These are phyloP conservation scores for Chaetogeoica ovagalla DNA, from an alignment of 2,888 invertebrate genomes.

Conservation along the genomic window DNA sequence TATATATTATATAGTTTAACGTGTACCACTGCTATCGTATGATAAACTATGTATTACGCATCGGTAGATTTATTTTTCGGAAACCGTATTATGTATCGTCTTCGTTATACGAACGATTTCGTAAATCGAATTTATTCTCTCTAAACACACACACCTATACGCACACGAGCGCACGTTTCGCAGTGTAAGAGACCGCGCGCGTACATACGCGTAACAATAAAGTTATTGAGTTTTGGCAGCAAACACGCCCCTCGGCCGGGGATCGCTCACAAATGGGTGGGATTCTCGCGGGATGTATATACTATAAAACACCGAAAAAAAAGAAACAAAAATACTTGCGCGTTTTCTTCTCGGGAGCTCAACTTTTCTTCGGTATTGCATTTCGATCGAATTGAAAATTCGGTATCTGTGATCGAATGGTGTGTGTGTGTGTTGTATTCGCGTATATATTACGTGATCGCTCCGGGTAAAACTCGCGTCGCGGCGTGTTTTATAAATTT, in stretches of 20 bases:
- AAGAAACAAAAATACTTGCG: too few species aligned
- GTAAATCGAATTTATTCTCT: constrained; percentile 21
- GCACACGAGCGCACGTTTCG: too few species aligned
- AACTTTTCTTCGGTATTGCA: constrained; percentile 32
- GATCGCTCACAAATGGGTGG: too few species aligned
- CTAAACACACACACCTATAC: constrained; percentile 8
- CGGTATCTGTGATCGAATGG: constrained; percentile 41
- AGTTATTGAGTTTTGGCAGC: constrained; percentile 5
- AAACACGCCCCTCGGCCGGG: background rate
- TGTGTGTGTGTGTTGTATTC: too few species aligned
- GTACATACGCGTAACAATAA: too few species aligned
- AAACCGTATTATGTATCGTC: background rate
- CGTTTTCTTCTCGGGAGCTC: background rate
- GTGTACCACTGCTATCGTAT: too few species aligned
- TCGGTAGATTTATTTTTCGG: constrained; percentile 17
- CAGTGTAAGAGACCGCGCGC: too few species aligned
- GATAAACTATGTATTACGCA: background rate
- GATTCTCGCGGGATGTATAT: too few species aligned
- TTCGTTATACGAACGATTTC: background rate
- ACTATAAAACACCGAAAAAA: too few species aligned
- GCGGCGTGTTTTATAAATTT: background rate
- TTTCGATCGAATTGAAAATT: constrained; percentile 38
- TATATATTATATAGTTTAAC: too few species aligned
- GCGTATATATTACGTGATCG: constrained; percentile 38
- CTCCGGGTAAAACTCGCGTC: background rate